Evolutionary conservation across 2,797 vertebrate genomes (phyloP), one percentile per base, ranked within the genome.

Genomic region (Danionella dracula): DNA sequence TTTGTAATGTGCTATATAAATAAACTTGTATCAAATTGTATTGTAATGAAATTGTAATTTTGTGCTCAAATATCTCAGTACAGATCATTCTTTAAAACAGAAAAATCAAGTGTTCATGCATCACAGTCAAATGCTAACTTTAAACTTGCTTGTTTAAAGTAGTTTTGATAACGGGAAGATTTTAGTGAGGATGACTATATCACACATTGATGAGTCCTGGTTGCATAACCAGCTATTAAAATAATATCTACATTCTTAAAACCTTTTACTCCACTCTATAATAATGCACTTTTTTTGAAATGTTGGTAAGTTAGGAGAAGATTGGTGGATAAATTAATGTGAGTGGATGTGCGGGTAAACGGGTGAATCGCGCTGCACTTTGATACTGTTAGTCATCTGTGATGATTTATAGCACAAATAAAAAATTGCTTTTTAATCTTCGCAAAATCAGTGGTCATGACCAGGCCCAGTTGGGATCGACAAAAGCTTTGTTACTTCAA

Each of bases 171-270:
- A 66, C 49, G 13, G 35, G 29, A 29, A 1, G 21, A 17, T 67
- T 29, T n/a, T n/a, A n/a, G n/a, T n/a, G n/a, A n/a, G n/a, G n/a
- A 16, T 61, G 59, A 59, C 59, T 48, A 42, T 21, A 49, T 60
- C 59, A 44, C 13, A 32, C 69, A 62, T n/a, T n/a, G n/a, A n/a
- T 17, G 5, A 61, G 67, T 20, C 9, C 53, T 38, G 45, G 56
- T 76, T 78, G 64, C 70, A 79, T 76, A 76, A 80, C 65, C 37
- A 23, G 21, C 76, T 74, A 74, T 77, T 74, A 70, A 68, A 60
- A 40, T 16, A 29, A 56, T 62, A 67, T 72, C 73, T 63, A 58
- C 72, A 72, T 66, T 40, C 61, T 66, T 66, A 51, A 55, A 71
- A 72, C 46, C 45, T 59, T 72, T 48, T 20, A 20, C 31, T 15